Percentiles rank a stretch among this genome's conserved stretches.
Evolutionary conservation across 2,888 invertebrate genomes (phyloP).

Genomic region (Meta bourneti): DNA sequence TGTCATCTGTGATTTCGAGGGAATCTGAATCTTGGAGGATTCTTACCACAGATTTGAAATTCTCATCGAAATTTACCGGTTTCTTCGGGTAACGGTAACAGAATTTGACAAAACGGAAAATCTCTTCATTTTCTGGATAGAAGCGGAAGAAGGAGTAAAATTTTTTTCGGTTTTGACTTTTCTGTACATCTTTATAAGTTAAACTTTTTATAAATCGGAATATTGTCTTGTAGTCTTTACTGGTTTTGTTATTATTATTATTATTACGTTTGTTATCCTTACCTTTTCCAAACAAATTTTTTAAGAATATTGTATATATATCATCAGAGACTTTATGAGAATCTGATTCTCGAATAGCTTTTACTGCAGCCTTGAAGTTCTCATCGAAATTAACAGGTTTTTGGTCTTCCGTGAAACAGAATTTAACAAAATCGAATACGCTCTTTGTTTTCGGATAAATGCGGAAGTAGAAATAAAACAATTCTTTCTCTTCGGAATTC

Average conservation of each 20-base stretch:
- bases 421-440: conserved; percentile 7
- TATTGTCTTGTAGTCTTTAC: neutral
- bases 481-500: neutral
- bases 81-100: neutral
- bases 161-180: neutral
- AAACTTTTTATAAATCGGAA: conserved; percentile 1
- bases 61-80: neutral
- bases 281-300: neutral
- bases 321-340: neutral
- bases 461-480: conserved; percentile 29
- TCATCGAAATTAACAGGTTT: conserved; percentile 23
- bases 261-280: neutral
- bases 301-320: neutral
- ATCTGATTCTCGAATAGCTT: neutral
- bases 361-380: conserved; percentile 12
- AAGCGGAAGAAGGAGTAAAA: conserved; percentile 10
- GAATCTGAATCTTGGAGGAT: neutral
- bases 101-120: conserved; percentile 14
- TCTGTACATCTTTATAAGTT: neutral
- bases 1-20: neutral
- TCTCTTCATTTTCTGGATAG: neutral
- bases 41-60: neutral
- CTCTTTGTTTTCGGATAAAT: neutral
- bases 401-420: neutral
- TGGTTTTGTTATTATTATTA: neutral